Conservation (phyloP, 2,888 invertebrate genomes). For the Candidula unifasciata region DNA sequence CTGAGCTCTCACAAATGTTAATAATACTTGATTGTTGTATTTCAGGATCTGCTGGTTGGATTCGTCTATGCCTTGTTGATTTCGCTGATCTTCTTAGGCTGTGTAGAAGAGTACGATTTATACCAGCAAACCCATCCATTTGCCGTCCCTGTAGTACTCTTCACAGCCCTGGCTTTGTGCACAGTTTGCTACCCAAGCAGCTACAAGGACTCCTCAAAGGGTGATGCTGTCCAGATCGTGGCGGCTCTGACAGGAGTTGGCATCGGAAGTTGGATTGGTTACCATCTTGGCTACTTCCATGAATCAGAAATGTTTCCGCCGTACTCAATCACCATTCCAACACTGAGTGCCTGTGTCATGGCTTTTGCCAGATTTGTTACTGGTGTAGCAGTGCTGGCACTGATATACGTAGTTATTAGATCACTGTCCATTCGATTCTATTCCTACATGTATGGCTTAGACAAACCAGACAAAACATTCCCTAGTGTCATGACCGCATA, state of each 20-base stretch:
- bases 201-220: slow-evolving; percentile 61
- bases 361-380: slow-evolving; percentile 63
- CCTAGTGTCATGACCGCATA: slow-evolving; percentile 63
- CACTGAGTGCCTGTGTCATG: slow-evolving; percentile 58
- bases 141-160: slow-evolving; percentile 61
- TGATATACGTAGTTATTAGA: slow-evolving; percentile 59
- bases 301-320: slow-evolving; percentile 48
- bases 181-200: slow-evolving; percentile 67
- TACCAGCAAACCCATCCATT: slow-evolving; percentile 66
- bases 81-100: slow-evolving; percentile 58
- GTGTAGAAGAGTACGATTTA: slow-evolving; percentile 62
- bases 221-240: slow-evolving; percentile 66
- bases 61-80: slow-evolving; percentile 57
- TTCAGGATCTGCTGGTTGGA: slow-evolving; percentile 69
- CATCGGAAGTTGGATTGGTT: slow-evolving; percentile 65
- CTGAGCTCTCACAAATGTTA: neutral
- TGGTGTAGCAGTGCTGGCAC: slow-evolving; percentile 59
- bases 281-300: slow-evolving; percentile 62
- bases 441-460: slow-evolving; percentile 62
- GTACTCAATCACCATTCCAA: slow-evolving; percentile 58
- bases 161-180: slow-evolving; percentile 62
- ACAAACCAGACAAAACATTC: slow-evolving; percentile 64
- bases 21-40: slow-evolving; percentile 31
- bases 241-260: slow-evolving; percentile 60
- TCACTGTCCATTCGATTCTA: slow-evolving; percentile 59